These are phyloP conservation scores for Mya arenaria DNA, from an alignment of 1,140 invertebrate species.

Conservation along the genomic window DNA sequence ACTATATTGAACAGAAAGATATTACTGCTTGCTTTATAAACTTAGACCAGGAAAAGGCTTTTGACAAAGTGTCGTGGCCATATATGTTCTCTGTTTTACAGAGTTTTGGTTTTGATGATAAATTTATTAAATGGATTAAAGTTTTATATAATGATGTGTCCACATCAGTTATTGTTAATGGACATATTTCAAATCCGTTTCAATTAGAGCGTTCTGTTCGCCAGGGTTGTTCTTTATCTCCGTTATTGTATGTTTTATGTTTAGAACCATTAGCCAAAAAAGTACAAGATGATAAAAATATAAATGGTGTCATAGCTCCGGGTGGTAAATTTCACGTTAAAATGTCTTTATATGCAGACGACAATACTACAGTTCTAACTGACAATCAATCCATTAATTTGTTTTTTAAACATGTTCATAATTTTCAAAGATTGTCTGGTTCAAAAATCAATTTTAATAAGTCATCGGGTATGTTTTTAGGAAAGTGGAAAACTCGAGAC, in stretches of 20 bases:
- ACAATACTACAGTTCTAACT: slow-evolving; percentile 50
- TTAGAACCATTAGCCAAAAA: slow-evolving; percentile 72
- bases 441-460: slow-evolving; percentile 60
- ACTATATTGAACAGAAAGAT: too few species aligned
- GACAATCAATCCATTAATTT: slow-evolving; percentile 39
- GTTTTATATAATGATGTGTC: slow-evolving; percentile 56
- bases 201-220: slow-evolving; percentile 70
- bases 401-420: slow-evolving; percentile 32
- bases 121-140: slow-evolving; percentile 62
- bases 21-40: too few species aligned
- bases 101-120: slow-evolving; percentile 55
- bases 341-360: slow-evolving; percentile 59
- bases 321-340: slow-evolving; percentile 41
- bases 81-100: slow-evolving; percentile 56
- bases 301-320: slow-evolving; percentile 57
- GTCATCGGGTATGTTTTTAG: slow-evolving; percentile 54
- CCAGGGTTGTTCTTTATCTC: slow-evolving; percentile 79
- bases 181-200: slow-evolving; percentile 66
- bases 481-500: slow-evolving; percentile 51
- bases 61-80: too few species aligned
- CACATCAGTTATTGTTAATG: slow-evolving; percentile 60
- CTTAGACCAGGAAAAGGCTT: too few species aligned
- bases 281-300: slow-evolving; percentile 37
- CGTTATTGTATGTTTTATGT: slow-evolving; percentile 79
- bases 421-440: slow-evolving; percentile 50